Base-by-base conservation (phyloP, 2,888 invertebrate species). In the Parnassius glacialis region DNA sequence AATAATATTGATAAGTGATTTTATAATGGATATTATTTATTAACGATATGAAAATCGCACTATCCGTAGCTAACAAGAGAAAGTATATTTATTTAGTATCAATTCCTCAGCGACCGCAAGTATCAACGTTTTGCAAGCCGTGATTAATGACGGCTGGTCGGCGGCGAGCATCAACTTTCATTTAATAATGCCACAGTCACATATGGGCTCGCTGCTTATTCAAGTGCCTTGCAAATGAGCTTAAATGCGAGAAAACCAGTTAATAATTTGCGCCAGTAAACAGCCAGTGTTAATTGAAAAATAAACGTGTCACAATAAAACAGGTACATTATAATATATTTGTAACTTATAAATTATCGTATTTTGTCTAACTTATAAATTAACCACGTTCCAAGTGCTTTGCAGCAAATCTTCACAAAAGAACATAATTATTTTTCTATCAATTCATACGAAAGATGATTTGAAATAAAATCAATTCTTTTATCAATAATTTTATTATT, bases 211-310 rank as follows among this genome's bases (percentile, higher is more conserved):
- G 52, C 11, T 13, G 70, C 70, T 73, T 70, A 70, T 67, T 66
- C 73, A 72, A 76, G 73, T 72, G 73, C 69, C 74, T 71, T 68
- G 73, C 70, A 78, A 80, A 79, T 78, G 77, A 74, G 73, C 51
- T 64, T 52, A 61, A 61, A 61, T 64, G 63, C 64, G 59, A 55
- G 16, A 60, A 64, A 70, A 68, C 68, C 67, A 66, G 67, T 71
- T 64, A 58, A 57, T 63, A 65, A 65, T 66, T 67, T 62, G 63
- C 57, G 34, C 34, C 5, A 34, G 7, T 34, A 34, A 34, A 34
- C 3, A 34, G 34, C 34, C 5, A 34, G 34, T 34, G 34, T 1
- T 7, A 34, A 34, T 7, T 34, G 5, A 34, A 34, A 34, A 34
- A 34, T 34, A 34, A 7, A 34, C 34, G 5, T 34, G 34, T 34